phyloP scores from a whole-genome alignment of 2,888 invertebrate genomes.

The Harpagoxenus sublaevis region DNA sequence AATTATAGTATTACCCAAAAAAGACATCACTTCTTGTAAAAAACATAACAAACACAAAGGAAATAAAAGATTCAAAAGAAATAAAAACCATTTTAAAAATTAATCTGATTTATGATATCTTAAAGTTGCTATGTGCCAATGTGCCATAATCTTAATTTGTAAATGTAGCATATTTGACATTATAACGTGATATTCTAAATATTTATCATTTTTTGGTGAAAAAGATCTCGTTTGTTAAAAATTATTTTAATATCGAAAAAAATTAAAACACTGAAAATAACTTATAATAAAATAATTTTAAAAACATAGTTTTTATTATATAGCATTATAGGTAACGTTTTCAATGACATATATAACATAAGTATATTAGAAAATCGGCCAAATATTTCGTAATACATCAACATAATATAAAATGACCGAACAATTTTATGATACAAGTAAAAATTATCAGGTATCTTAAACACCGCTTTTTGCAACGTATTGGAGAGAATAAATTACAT shows the following conservation, averaged over 20 bases:
- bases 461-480: background rate
- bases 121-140: background rate
- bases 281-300: background rate
- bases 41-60: background rate
- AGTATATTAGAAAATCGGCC: background rate
- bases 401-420: background rate
- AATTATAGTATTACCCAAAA: background rate
- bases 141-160: background rate
- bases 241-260: background rate
- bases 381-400: background rate
- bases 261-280: background rate
- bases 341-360: background rate
- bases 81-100: background rate
- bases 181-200: background rate
- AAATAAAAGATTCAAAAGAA: background rate
- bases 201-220: background rate
- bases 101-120: background rate
- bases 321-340: background rate
- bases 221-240: background rate
- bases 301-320: background rate
- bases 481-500: background rate
- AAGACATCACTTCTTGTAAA: background rate
- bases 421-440: background rate
- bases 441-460: background rate
- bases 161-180: background rate